Conservation (phyloP, 2,888 invertebrate genomes). For the Colletes collaris region DNA sequence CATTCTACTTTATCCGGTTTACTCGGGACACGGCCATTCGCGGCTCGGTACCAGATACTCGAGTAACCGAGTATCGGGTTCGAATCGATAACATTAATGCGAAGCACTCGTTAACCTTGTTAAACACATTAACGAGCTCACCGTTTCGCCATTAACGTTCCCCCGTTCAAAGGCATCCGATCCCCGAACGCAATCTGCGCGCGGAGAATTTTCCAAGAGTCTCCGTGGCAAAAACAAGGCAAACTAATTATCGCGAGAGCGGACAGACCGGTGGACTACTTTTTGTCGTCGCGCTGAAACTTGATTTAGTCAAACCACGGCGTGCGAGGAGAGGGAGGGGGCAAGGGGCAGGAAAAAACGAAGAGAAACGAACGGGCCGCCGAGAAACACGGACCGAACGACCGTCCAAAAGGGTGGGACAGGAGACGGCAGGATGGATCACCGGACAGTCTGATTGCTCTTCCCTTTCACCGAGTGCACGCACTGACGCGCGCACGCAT, state of each 20-base stretch:
- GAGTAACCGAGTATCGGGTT: slow-evolving; percentile 1
- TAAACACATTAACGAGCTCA: slow-evolving; percentile 19
- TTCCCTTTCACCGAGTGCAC: slow-evolving; percentile 47
- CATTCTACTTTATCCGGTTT: neutral
- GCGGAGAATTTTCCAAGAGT: neutral
- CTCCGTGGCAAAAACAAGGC: neutral
- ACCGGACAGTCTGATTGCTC: slow-evolving; percentile 57
- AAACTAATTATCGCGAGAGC: slow-evolving; percentile 35
- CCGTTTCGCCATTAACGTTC: slow-evolving; percentile 5
- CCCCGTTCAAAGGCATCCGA: neutral
- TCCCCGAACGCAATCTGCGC: neutral
- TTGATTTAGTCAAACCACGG: slow-evolving; percentile 40
- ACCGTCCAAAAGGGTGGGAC: neutral
- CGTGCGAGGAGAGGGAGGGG: neutral
- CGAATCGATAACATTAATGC: slow-evolving; percentile 9
- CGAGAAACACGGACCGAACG: neutral
- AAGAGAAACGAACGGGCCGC: slow-evolving; percentile 19
- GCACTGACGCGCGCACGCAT: slow-evolving; percentile 33
- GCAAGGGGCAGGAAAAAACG: neutral
- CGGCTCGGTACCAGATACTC: slow-evolving; percentile 7
- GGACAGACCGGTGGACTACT: neutral
- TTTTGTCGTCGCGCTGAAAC: slow-evolving; percentile 23
- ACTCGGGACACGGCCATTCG: neutral
- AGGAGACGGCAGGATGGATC: slow-evolving; percentile 10
- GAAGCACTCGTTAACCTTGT: slow-evolving; percentile 18